A percentile compares a stretch with the other conserved stretches of the same genome.
phyloP scores from a whole-genome alignment of 2,888 invertebrate species.

The Leuctra nigra region DNA sequence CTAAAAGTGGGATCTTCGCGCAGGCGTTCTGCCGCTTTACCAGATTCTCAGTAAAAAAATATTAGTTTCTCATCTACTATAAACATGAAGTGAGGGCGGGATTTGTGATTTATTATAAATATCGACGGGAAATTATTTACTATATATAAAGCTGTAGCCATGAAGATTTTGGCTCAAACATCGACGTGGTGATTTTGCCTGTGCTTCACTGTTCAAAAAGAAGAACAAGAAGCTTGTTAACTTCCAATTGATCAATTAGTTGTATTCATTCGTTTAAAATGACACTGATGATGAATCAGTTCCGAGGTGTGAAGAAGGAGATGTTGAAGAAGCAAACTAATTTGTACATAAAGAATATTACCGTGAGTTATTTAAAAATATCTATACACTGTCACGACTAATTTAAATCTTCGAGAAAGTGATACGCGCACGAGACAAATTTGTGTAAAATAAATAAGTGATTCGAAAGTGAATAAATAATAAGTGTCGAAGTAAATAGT shows the following conservation, averaged over 20 bases:
- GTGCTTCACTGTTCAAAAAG: no score
- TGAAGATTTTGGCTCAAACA: background rate
- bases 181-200: no score
- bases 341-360: slow-evolving; percentile 69
- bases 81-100: slow-evolving; percentile 1
- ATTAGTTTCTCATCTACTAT: background rate
- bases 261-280: background rate
- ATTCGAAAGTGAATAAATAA: no score
- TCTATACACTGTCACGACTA: no score
- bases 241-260: background rate
- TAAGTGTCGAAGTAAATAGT: no score
- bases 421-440: no score
- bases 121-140: background rate
- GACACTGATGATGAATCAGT: slow-evolving; percentile 39
- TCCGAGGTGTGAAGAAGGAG: slow-evolving; percentile 72
- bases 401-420: no score
- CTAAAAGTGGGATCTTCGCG: no score
- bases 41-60: background rate
- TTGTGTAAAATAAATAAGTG: no score
- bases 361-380: slow-evolving; percentile 66
- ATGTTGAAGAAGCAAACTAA: slow-evolving; percentile 66
- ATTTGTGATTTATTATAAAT: slow-evolving; percentile 5
- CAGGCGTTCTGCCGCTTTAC: no score
- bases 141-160: background rate
- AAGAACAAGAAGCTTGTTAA: background rate